Evolutionary conservation across 2,888 invertebrate species (phyloP), one percentile per base, ranked within the genome.

Genomic region (Melikaiella ostensackeni): DNA sequence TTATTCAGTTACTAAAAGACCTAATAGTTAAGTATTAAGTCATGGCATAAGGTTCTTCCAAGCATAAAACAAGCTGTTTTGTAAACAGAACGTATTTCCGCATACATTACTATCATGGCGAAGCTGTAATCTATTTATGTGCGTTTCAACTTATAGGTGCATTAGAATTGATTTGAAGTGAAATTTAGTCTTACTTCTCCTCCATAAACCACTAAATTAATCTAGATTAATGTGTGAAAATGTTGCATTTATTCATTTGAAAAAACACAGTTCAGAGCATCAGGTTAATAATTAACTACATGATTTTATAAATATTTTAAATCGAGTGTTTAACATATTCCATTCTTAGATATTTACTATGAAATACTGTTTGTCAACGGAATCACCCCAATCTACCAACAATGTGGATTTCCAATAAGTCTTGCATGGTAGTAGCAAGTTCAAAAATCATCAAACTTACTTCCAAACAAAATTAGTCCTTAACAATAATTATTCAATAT

Each of bases 101-200:
- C 30, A 50, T 46, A 50, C n/a, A 11, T 70, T 50, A 50, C 24
- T 42, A 70, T 70, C 27, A 30, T 24, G 16, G 21, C 24, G 27
- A 70, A 27, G 46, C 30, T 50, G 50, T 50, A 50, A 50, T 70
- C 11, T 70, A 30, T 70, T 50, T 55, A 70, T 33, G 33, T 70
- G 30, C 19, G 50, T 55, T 70, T 30, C 6, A 46, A 70, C 70
- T 33, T 70, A 55, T 55, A 33, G 30, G 33, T 27, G 33, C 30
- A 70, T 70, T 70, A 70, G 55, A 70, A 55, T 19, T 70, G 19
- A 70, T 50, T 70, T 70, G 11, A n/a, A 70, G 50, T 55, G 50
- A 30, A 70, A 30, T 27, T 9, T 13, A 27, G n/a, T 50, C 2
- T 70, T 46, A 42, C 9, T 70, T 33, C n/a, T 24, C 19, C 27